Evolutionary conservation across 2,113 vertebrate species (phyloP).

Genomic region (Ancistrus triradiatus): DNA sequence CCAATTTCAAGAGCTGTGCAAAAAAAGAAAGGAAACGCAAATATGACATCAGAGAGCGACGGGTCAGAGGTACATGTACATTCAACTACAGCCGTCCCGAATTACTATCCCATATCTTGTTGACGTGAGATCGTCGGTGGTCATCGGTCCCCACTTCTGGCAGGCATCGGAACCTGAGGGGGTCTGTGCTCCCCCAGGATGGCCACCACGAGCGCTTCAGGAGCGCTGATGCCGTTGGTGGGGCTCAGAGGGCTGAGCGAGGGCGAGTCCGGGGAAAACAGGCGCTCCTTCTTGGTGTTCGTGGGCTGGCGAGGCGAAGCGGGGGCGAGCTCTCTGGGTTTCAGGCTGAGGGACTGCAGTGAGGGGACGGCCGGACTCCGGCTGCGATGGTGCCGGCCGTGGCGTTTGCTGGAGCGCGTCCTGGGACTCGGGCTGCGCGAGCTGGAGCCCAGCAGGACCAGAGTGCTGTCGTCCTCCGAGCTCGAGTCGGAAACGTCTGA

Average conservation of each 20-base stretch:
- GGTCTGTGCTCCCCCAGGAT: conserved; percentile 65
- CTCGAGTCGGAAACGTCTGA: conserved; percentile 79
- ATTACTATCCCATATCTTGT: too few relatives aligned
- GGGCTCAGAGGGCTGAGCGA: conserved; percentile 61
- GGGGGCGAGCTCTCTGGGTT: conserved; percentile 67
- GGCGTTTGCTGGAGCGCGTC: conserved; percentile 70
- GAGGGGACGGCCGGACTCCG: conserved; percentile 80
- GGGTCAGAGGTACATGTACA: conserved; percentile 36
- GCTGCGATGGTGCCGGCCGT: conserved; percentile 73
- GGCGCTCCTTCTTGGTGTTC: conserved; percentile 57
- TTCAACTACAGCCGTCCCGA: conserved; percentile 1
- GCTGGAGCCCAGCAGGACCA: conserved; percentile 82
- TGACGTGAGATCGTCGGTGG: background rate
- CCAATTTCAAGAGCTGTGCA: background rate
- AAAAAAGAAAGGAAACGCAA: too few relatives aligned
- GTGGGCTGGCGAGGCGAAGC: conserved; percentile 71
- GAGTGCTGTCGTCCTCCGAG: conserved; percentile 91
- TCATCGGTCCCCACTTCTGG: conserved; percentile 46
- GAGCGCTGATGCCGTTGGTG: conserved; percentile 51
- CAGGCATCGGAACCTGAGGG: conserved; percentile 52
- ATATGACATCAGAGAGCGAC: conserved; percentile 29
- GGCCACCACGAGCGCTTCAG: conserved; percentile 68
- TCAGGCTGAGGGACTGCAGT: conserved; percentile 84
- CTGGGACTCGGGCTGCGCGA: conserved; percentile 93
- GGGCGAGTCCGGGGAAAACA: conserved; percentile 60